Conservation (phyloP, 2,888 invertebrate genomes). For the Hypolimnas misippus region DNA sequence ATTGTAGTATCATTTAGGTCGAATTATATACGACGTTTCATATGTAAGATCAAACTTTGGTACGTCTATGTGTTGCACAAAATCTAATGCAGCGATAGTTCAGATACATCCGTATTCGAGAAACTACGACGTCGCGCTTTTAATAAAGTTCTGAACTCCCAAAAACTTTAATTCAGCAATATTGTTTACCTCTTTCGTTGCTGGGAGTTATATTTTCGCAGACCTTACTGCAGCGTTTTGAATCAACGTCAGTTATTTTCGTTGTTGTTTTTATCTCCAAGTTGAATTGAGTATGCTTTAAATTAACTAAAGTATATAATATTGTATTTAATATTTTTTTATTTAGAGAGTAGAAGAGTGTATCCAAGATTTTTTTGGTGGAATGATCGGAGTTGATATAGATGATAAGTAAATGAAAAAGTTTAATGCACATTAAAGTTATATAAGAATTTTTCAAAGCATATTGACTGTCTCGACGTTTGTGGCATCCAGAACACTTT, state of each 20-base stretch:
- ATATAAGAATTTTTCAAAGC: too few species aligned
- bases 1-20: too few species aligned
- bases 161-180: slow-evolving; percentile 39
- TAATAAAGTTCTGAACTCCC: slow-evolving; percentile 40
- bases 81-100: slow-evolving; percentile 10
- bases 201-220: slow-evolving; percentile 34
- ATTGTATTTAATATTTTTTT: too few species aligned
- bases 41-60: background rate
- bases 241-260: slow-evolving; percentile 4
- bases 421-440: too few species aligned
- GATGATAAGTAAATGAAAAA: too few species aligned
- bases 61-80: slow-evolving; percentile 4
- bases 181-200: slow-evolving; percentile 35
- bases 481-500: too few species aligned
- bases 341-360: too few species aligned
- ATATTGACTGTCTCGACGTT: too few species aligned
- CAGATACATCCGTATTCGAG: slow-evolving; percentile 25
- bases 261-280: background rate
- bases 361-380: too few species aligned
- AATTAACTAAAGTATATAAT: too few species aligned
- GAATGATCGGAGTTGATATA: too few species aligned
- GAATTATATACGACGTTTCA: background rate
- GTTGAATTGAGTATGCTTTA: background rate
- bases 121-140: slow-evolving; percentile 36
- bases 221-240: slow-evolving; percentile 20